Conservation (phyloP, 2,888 invertebrate genomes). For the Thymelicus lineola region DNA sequence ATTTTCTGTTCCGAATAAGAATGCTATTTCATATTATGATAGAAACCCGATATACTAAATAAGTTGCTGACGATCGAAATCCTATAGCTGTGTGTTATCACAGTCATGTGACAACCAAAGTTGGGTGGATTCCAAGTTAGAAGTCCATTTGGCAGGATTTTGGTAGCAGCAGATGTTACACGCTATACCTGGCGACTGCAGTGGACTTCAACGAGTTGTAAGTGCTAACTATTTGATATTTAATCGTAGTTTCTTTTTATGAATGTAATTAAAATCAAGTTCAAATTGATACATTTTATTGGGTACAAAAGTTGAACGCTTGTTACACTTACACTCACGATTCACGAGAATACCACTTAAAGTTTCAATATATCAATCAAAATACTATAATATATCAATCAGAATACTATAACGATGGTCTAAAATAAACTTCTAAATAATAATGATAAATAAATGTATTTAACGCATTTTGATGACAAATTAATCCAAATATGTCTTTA, state of each 20-base stretch:
- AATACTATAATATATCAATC: too few species aligned
- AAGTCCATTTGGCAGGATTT: slow-evolving; percentile 32
- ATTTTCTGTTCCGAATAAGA: not conserved
- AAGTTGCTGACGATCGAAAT: slow-evolving; percentile 9
- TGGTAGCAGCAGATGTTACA: slow-evolving; percentile 27
- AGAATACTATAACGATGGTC: too few species aligned
- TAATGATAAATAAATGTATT: too few species aligned
- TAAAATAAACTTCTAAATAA: too few species aligned
- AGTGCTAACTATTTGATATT: slow-evolving; percentile 2
- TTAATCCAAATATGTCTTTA: too few species aligned
- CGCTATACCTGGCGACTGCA: slow-evolving; percentile 20
- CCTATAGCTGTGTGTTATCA: slow-evolving; percentile 23
- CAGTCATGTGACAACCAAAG: slow-evolving; percentile 26
- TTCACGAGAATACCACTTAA: too few species aligned
- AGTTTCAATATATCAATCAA: too few species aligned
- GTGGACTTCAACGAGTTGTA: slow-evolving; percentile 15
- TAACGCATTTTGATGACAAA: too few species aligned
- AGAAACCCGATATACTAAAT: slow-evolving; percentile 7
- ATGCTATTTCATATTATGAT: slow-evolving; percentile 1
- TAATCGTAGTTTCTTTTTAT: not conserved
- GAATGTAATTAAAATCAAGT: too few species aligned
- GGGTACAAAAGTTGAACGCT: too few species aligned
- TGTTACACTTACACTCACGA: too few species aligned
- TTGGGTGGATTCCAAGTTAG: slow-evolving; percentile 34
- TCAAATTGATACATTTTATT: too few species aligned